These are phyloP conservation scores for Varanus salvator DNA, from an alignment of 2,113 vertebrate genomes.

Conservation along the genomic window DNA sequence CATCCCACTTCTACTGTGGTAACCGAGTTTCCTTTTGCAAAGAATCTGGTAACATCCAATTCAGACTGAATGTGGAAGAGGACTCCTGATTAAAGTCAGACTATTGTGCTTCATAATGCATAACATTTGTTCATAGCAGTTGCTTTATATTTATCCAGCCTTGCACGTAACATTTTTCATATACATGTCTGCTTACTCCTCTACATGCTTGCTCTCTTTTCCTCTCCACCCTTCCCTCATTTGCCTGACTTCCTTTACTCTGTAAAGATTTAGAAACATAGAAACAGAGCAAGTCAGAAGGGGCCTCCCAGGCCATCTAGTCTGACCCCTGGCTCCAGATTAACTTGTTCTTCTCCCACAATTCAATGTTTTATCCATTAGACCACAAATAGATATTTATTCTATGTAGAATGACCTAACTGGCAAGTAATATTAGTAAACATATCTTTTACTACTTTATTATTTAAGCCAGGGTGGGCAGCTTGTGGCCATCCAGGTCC, in stretches of 20 bases:
- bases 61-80: conserved; percentile 2
- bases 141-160: neutral
- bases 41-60: neutral
- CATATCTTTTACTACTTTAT: neutral
- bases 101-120: neutral
- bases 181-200: neutral
- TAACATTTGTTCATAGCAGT: neutral
- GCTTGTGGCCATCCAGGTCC: too few relatives aligned
- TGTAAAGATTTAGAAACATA: neutral
- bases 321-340: too few relatives aligned
- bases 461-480: too few relatives aligned
- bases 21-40: neutral
- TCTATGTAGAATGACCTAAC: neutral
- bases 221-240: neutral
- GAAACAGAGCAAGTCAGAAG: too few relatives aligned
- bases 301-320: too few relatives aligned
- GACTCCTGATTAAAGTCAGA: neutral
- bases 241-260: neutral
- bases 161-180: neutral
- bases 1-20: neutral
- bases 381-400: neutral
- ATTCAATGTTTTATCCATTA: neutral
- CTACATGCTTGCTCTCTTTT: neutral
- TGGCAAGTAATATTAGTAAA: neutral
- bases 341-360: neutral